Percentiles rank a stretch among this genome's conserved stretches.
Evolutionary conservation across 2,113 vertebrate species (phyloP).

Genomic region (Chaetorhynchus papuensis): DNA sequence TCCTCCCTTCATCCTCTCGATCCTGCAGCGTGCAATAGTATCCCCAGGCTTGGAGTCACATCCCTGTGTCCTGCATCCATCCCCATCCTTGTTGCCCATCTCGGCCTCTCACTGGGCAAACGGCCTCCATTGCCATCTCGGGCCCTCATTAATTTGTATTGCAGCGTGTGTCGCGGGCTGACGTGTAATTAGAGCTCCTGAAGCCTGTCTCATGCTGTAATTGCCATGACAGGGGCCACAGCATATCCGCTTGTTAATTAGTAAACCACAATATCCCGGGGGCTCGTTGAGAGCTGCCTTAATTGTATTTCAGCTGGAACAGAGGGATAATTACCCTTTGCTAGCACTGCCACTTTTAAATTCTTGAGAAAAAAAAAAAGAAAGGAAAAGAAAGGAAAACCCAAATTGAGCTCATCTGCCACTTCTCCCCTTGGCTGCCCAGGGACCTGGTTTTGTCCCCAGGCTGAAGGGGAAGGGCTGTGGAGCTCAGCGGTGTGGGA

Average conservation of each 20-base stretch:
- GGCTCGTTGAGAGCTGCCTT: conserved; percentile 68
- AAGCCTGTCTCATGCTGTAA: conserved; percentile 72
- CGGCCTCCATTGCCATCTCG: conserved; percentile 1
- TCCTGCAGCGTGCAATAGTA: fast-evolving
- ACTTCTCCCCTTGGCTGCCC: not conserved
- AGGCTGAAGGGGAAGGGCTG: not conserved
- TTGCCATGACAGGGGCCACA: conserved; percentile 74
- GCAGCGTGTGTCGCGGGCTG: conserved; percentile 45
- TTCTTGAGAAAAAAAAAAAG: not conserved
- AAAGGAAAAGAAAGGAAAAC: not conserved
- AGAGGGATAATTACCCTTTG: conserved; percentile 74
- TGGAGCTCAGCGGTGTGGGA: not conserved
- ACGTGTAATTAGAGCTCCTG: conserved; percentile 63
- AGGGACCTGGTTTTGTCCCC: not conserved
- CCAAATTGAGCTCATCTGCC: not conserved
- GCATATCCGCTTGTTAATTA: conserved; percentile 81
- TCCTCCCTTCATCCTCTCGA: not conserved
- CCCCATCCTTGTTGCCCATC: not conserved
- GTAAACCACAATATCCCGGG: conserved; percentile 77
- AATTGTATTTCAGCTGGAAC: conserved; percentile 79
- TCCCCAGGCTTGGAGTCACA: not conserved
- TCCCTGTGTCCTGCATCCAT: not conserved
- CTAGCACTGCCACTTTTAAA: conserved; percentile 66
- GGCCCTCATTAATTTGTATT: conserved; percentile 60
- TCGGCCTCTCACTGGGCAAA: conserved; percentile 3